Conservation (phyloP, 35 echinoderm and acorn worm genomes). For the Ptychodera flava region DNA sequence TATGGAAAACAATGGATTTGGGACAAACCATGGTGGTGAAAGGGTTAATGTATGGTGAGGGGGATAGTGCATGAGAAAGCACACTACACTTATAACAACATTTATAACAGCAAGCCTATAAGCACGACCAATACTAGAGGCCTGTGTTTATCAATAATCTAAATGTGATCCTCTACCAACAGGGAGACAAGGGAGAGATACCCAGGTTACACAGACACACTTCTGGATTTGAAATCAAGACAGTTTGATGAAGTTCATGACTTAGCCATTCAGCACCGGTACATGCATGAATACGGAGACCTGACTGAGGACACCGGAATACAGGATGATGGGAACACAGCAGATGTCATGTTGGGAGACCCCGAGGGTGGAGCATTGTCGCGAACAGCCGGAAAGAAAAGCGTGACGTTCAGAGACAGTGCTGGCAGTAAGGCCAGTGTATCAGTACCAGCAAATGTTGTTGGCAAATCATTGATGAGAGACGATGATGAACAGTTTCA, state of each 20-base stretch:
- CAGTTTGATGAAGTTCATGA: conserved; percentile 24
- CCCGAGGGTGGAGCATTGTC: too few species aligned
- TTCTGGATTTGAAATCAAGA: not conserved
- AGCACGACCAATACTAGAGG: too few species aligned
- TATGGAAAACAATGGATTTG: too few species aligned
- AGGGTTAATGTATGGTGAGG: too few species aligned
- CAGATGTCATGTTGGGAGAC: too few species aligned
- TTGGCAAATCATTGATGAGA: not conserved
- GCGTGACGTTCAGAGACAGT: not conserved
- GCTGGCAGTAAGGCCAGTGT: not conserved
- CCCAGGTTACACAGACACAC: not conserved
- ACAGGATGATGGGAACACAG: not conserved
- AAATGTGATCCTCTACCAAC: not conserved
- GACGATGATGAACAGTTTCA: not conserved
- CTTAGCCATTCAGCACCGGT: conserved; percentile 61
- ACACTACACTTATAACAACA: too few species aligned
- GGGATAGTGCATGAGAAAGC: too few species aligned
- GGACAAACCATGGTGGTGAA: too few species aligned
- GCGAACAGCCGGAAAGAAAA: not conserved
- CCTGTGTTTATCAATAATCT: too few species aligned
- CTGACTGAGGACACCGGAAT: not conserved
- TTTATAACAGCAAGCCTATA: too few species aligned
- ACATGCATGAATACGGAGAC: conserved; percentile 90
- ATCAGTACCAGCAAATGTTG: not conserved
- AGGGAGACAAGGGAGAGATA: not conserved